A percentile compares a stretch with the other conserved stretches of the same genome.
These are phyloP conservation scores for Meloe dianella DNA, from an alignment of 2,888 invertebrate genomes.

Conservation along the genomic window DNA sequence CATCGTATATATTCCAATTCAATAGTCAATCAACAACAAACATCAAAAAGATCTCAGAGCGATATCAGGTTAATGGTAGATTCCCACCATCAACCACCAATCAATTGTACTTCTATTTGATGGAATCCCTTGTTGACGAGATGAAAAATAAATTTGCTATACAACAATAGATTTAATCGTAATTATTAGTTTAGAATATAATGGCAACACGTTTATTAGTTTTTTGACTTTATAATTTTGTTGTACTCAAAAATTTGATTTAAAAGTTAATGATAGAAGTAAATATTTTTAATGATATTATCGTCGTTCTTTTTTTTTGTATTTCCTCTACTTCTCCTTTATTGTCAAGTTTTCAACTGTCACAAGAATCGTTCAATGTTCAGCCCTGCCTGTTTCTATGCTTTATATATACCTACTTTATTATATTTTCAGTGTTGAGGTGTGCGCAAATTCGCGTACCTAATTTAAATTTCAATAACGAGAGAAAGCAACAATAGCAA, in stretches of 20 bases:
- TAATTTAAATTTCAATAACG: constrained; percentile 45
- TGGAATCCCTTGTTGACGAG: neutral
- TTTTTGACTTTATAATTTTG: neutral
- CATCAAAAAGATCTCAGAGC: constrained; percentile 24
- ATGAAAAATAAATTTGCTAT: neutral
- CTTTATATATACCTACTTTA: neutral
- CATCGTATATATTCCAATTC: constrained; percentile 49
- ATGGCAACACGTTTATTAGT: neutral
- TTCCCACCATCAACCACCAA: constrained; percentile 9
- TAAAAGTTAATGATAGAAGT: neutral
- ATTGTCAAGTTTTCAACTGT: neutral
- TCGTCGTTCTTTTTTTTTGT: neutral
- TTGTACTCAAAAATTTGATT: neutral
- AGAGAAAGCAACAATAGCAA: constrained; percentile 38
- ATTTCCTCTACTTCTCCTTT: neutral
- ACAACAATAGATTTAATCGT: neutral
- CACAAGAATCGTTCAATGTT: constrained; percentile 1
- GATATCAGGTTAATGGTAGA: constrained; percentile 31
- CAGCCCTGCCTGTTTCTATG: neutral
- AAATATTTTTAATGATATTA: neutral
- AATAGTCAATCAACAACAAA: constrained; percentile 49
- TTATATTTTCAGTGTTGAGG: constrained; percentile 6
- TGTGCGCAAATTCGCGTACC: constrained; percentile 36
- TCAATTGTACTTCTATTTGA: constrained; percentile 4
- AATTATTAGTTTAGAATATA: neutral